Percentiles rank a stretch among this genome's conserved stretches.
phyloP scores from a whole-genome alignment of 2,113 vertebrate genomes.

The Fulica atra region DNA sequence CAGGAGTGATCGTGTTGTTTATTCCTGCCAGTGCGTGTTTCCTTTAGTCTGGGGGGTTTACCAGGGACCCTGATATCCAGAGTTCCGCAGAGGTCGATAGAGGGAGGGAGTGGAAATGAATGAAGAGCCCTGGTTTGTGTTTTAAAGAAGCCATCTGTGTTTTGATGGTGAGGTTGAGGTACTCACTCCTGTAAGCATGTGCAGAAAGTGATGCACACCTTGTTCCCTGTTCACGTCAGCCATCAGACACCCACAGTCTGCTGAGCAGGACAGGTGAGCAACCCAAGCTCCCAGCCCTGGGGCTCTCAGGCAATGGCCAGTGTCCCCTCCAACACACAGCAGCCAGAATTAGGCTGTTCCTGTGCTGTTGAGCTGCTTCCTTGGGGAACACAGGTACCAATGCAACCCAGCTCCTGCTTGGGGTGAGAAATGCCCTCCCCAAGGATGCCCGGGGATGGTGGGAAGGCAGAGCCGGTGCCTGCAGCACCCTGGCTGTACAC shows the following conservation, averaged over 20 bases:
- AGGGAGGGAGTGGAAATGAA: not conserved
- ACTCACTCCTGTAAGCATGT: not conserved
- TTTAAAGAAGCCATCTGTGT: not conserved
- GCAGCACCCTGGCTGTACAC: fast-evolving
- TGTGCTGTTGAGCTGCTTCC: not conserved
- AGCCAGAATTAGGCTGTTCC: fast-evolving
- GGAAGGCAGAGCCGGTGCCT: fast-evolving
- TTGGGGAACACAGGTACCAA: fast-evolving
- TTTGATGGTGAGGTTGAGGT: not conserved
- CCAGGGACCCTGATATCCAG: not conserved
- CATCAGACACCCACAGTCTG: not conserved
- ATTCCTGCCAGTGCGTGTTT: not conserved
- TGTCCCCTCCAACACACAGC: fast-evolving
- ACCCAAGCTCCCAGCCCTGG: not conserved
- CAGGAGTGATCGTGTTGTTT: not conserved
- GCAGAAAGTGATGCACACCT: fast-evolving
- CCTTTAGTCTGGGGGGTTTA: constrained; percentile 1
- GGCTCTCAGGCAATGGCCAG: fast-evolving
- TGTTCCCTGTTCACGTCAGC: not conserved
- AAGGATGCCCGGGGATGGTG: fast-evolving
- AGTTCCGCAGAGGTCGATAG: not conserved
- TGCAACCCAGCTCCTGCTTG: fast-evolving
- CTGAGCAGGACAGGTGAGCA: fast-evolving
- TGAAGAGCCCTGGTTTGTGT: not conserved
- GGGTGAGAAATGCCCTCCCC: not conserved